Evolutionary conservation across 2,888 invertebrate genomes (phyloP).

Genomic region (Branchellion lobata): DNA sequence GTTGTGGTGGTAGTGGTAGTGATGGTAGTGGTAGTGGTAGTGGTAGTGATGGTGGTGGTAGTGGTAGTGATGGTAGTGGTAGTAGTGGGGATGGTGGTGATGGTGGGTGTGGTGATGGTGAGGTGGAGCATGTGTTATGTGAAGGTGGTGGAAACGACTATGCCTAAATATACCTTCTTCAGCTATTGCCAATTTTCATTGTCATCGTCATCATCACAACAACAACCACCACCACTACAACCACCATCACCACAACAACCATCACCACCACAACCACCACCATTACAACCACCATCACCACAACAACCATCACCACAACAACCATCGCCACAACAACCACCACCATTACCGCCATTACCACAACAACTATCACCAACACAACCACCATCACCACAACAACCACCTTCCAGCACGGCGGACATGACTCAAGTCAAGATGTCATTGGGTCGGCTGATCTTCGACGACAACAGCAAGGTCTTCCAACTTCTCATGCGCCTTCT

Average conservation of each 20-base stretch:
- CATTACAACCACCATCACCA: constrained; percentile 11
- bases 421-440: too few species aligned
- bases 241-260: not conserved
- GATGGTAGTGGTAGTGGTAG: too few species aligned
- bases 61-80: too few species aligned
- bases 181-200: constrained; percentile 82
- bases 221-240: not conserved
- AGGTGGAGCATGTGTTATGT: too few species aligned
- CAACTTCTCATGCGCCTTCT: not conserved
- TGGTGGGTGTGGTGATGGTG: too few species aligned
- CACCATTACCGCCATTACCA: not conserved
- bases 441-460: not conserved
- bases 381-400: constrained; percentile 9
- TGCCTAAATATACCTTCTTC: constrained; percentile 85
- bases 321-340: not conserved
- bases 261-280: constrained; percentile 3
- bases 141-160: too few species aligned
- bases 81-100: too few species aligned
- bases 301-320: not conserved
- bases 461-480: constrained; percentile 1
- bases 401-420: too few species aligned
- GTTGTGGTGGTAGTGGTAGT: too few species aligned
- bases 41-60: too few species aligned
- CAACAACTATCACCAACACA: not conserved
- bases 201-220: constrained; percentile 62